These are phyloP conservation scores for Epinotia brunnichana DNA, from an alignment of 2,888 invertebrate species.

Conservation along the genomic window DNA sequence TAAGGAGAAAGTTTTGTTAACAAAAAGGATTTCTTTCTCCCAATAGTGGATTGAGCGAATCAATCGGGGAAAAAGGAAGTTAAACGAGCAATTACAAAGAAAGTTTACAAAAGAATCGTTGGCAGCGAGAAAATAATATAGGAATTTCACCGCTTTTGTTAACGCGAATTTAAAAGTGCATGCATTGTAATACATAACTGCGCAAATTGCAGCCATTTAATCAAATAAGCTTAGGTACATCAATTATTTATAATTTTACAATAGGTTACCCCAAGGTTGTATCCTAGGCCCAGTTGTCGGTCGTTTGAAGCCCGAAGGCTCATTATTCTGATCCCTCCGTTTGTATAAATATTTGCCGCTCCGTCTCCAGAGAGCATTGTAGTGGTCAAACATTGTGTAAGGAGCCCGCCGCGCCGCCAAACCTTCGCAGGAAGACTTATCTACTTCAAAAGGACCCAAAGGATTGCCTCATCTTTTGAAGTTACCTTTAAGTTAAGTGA, in stretches of 20 bases:
- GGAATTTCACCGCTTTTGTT: background rate
- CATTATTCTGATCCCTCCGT: conserved; percentile 34
- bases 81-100: conserved; percentile 21
- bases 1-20: conserved; percentile 27
- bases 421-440: conserved; percentile 31
- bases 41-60: conserved; percentile 2
- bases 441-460: conserved; percentile 33
- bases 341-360: conserved; percentile 37
- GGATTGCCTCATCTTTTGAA: conserved; percentile 30
- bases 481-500: conserved; percentile 31
- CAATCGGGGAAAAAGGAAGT: conserved; percentile 13
- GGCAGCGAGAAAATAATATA: conserved; percentile 4
- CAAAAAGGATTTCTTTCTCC: conserved; percentile 26
- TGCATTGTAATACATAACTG: no score
- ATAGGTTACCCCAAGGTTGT: conserved; percentile 10
- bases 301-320: conserved; percentile 23
- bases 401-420: conserved; percentile 19
- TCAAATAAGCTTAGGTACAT: no score
- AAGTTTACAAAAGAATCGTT: conserved; percentile 23
- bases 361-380: conserved; percentile 34
- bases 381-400: conserved; percentile 41
- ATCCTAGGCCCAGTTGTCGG: conserved; percentile 7
- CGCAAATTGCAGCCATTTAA: background rate
- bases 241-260: background rate
- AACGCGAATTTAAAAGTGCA: background rate